These are phyloP conservation scores for Entomyzon cyanotis DNA, from an alignment of 2,113 vertebrate species.

Conservation along the genomic window DNA sequence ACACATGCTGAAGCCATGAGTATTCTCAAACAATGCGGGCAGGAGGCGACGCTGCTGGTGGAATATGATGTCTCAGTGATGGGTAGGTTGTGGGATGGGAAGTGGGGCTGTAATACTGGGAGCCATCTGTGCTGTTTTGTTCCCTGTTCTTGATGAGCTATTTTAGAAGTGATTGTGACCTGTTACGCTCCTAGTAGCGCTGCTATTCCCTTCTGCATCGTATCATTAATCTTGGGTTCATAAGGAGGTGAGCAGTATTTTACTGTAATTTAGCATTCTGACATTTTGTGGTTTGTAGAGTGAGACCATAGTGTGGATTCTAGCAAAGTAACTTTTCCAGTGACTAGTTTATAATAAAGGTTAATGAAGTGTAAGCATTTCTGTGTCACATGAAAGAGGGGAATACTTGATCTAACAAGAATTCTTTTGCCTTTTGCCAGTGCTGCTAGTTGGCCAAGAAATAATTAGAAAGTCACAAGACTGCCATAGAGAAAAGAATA, in stretches of 20 bases:
- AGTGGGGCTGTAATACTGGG: neutral
- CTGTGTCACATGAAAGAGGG: neutral
- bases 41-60: constrained; percentile 92
- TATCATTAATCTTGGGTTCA: constrained; percentile 67
- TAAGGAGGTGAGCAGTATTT: constrained; percentile 60
- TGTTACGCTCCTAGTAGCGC: neutral
- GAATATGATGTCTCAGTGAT: constrained; percentile 98
- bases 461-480: neutral
- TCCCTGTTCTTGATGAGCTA: constrained; percentile 18
- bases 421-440: neutral
- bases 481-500: neutral
- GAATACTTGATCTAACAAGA: constrained; percentile 17
- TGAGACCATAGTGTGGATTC: constrained; percentile 29
- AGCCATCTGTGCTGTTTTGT: neutral
- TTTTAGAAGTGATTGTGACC: constrained; percentile 13
- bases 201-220: neutral
- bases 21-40: constrained; percentile 96
- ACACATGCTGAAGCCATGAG: constrained; percentile 94
- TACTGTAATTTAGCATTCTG: constrained; percentile 37
- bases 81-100: constrained; percentile 75
- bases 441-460: neutral
- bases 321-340: constrained; percentile 51
- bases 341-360: constrained; percentile 44
- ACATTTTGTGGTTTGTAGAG: constrained; percentile 28
- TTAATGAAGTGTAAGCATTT: constrained; percentile 41